Evolutionary conservation across 37 sponge, comb jelly and placozoan genomes (phyloP).

Genomic region (Eunapius fragilis): DNA sequence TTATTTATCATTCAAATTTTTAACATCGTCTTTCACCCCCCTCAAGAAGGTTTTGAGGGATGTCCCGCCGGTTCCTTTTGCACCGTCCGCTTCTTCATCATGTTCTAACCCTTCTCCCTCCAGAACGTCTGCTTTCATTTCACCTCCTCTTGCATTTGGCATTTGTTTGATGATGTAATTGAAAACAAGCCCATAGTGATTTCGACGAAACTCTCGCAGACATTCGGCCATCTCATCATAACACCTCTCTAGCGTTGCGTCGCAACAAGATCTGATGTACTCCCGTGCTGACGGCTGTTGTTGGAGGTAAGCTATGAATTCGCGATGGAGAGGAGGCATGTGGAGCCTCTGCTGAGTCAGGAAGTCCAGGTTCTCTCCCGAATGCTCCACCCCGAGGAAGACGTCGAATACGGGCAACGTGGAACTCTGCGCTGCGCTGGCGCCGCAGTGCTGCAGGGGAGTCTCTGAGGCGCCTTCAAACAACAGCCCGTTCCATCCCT

Average conservation of each 20-base stretch:
- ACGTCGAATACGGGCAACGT: conserved; percentile 32
- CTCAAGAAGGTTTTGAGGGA: conserved; percentile 37
- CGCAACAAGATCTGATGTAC: conserved; percentile 2
- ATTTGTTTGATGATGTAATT: conserved; percentile 23
- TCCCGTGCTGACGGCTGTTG: conserved; percentile 10
- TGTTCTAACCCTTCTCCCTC: neutral
- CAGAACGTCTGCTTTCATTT: neutral
- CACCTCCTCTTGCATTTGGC: neutral
- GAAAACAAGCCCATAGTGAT: conserved; percentile 28
- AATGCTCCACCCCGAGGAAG: conserved; percentile 24
- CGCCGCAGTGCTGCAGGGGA: conserved; percentile 33
- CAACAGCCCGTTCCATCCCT: conserved; percentile 26
- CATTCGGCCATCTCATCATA: conserved; percentile 26
- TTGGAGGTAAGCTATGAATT: conserved; percentile 23
- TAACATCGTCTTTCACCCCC: conserved; percentile 18
- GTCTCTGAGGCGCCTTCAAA: conserved; percentile 43
- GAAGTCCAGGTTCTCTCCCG: conserved; percentile 12
- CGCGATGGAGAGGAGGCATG: conserved; percentile 51
- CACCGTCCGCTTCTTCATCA: neutral
- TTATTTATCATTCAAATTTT: neutral
- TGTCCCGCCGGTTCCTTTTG: conserved; percentile 48
- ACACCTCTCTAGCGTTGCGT: neutral
- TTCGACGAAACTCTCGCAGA: conserved; percentile 19
- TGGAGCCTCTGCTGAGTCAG: conserved; percentile 21
- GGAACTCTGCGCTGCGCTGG: conserved; percentile 63